Evolutionary conservation across 2,797 vertebrate species (phyloP).

Genomic region (Pygocentrus nattereri): DNA sequence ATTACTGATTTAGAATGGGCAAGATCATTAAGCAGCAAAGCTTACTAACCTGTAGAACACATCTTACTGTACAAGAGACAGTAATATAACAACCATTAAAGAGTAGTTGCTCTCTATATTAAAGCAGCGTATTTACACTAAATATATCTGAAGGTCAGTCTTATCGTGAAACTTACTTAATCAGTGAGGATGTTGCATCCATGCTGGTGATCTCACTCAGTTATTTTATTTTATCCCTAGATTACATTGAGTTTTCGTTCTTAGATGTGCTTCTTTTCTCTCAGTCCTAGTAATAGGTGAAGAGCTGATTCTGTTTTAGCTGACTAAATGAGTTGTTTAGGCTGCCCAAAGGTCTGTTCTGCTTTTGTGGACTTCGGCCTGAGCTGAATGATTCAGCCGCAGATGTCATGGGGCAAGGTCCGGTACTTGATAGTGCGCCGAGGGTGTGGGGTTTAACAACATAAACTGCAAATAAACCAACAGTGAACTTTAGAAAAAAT

Average conservation of each 20-base stretch:
- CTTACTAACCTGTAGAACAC: too few relatives aligned
- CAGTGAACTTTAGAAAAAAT: background rate
- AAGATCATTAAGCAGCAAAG: too few relatives aligned
- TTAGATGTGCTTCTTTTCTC: too few relatives aligned
- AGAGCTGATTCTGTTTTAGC: background rate
- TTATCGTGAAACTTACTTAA: constrained; percentile 75
- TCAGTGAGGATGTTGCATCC: constrained; percentile 76
- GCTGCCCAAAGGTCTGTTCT: constrained; percentile 26
- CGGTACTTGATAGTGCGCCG: constrained; percentile 7
- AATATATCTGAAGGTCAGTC: background rate
- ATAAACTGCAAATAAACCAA: background rate
- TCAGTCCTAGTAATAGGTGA: background rate
- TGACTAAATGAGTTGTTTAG: constrained; percentile 39
- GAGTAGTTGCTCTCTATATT: background rate
- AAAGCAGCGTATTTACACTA: background rate
- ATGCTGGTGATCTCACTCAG: constrained; percentile 59
- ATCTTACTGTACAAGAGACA: background rate
- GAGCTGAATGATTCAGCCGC: constrained; percentile 57
- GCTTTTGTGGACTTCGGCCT: constrained; percentile 72
- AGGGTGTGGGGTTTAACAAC: background rate
- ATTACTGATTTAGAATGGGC: background rate
- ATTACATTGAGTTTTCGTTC: background rate
- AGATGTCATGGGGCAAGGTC: constrained; percentile 70
- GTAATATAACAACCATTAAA: background rate
- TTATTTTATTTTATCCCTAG: background rate